These are phyloP conservation scores for Erinaceus europaeus DNA, from an alignment of 2,113 vertebrate species.

Conservation along the genomic window DNA sequence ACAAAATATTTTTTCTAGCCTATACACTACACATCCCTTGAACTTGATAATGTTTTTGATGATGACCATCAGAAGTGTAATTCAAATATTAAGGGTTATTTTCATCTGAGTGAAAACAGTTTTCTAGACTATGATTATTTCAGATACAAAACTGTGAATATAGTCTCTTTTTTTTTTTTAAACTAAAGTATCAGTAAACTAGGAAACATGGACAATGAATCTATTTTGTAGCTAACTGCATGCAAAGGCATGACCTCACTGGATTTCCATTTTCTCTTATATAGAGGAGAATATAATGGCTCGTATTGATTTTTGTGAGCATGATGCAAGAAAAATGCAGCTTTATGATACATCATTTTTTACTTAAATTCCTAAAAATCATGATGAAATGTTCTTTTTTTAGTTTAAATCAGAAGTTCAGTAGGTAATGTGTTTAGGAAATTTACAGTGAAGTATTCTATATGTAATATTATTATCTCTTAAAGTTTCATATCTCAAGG, in stretches of 20 bases:
- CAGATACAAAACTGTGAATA: constrained; percentile 10
- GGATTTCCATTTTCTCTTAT: constrained; percentile 57
- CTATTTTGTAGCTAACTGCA: constrained; percentile 44
- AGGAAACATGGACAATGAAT: not conserved
- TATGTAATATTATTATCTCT: not conserved
- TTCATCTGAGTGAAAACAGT: constrained; percentile 41
- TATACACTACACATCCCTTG: not conserved
- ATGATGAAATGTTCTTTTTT: constrained; percentile 30
- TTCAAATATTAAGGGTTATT: constrained; percentile 38
- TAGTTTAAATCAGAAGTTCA: constrained; percentile 31
- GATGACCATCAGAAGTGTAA: not conserved
- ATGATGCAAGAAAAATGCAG: constrained; percentile 23
- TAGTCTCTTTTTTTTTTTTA: constrained; percentile 44
- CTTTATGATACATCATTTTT: constrained; percentile 42
- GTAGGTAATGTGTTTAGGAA: not conserved
- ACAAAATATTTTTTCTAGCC: constrained; percentile 24
- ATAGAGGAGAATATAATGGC: constrained; percentile 22
- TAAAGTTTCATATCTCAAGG: not conserved
- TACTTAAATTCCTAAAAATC: constrained; percentile 43
- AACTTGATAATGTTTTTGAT: constrained; percentile 16
- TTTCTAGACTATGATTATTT: constrained; percentile 20
- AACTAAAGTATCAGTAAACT: constrained; percentile 30
- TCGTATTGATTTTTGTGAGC: constrained; percentile 32
- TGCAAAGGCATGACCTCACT: constrained; percentile 42
- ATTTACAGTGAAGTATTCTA: not conserved